These are phyloP conservation scores for Aporophyla nigra DNA, from an alignment of 2,888 invertebrate species.

Conservation along the genomic window DNA sequence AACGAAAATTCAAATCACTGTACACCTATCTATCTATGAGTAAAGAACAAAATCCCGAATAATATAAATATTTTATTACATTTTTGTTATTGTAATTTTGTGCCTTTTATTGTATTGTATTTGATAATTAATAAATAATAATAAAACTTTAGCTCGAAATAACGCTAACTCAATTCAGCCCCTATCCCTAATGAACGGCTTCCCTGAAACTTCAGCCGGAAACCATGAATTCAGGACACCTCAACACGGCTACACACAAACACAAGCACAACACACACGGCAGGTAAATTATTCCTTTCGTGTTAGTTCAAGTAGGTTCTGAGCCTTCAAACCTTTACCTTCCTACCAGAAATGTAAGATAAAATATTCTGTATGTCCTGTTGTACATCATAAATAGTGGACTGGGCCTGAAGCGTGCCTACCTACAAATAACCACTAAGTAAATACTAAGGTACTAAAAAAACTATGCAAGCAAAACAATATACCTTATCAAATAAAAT, in stretches of 20 bases:
- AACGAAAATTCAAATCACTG: neutral
- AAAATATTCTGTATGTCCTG: neutral
- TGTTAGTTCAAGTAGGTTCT: neutral
- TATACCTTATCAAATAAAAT: neutral
- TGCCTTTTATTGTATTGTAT: too few relatives aligned
- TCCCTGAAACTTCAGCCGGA: conserved; percentile 7
- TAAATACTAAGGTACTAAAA: neutral
- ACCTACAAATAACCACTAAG: neutral
- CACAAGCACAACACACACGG: neutral
- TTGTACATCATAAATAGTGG: neutral
- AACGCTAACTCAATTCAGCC: neutral
- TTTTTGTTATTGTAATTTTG: too few relatives aligned
- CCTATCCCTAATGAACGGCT: neutral
- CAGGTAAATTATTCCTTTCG: neutral
- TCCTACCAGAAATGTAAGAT: neutral
- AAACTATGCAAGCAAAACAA: neutral
- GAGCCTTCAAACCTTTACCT: neutral
- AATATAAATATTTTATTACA: neutral
- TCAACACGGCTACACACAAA: neutral
- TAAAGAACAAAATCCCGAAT: conserved; percentile 4
- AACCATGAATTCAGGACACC: neutral
- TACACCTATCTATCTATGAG: neutral
- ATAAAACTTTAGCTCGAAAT: neutral
- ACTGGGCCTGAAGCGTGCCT: neutral
- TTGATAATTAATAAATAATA: neutral